A percentile compares a stretch with the other conserved stretches of the same genome.
Evolutionary conservation across 2,888 invertebrate species (phyloP).

Genomic region (Tyria jacobaeae): DNA sequence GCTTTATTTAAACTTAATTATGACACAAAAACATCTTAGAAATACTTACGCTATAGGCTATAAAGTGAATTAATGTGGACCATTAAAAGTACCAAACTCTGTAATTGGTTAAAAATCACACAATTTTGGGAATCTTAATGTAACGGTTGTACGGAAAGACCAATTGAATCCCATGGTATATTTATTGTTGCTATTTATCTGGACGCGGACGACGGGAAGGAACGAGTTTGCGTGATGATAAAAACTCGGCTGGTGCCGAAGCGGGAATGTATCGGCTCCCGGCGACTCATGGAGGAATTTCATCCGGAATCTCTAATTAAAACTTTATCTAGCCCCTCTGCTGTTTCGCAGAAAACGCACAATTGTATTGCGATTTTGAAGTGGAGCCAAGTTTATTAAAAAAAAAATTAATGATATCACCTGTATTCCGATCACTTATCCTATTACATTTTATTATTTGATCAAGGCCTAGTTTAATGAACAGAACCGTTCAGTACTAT

Average conservation of each 20-base stretch:
- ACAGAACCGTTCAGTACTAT: constrained; percentile 38
- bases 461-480: constrained; percentile 40
- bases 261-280: constrained; percentile 79
- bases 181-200: constrained; percentile 75
- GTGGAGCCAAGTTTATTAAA: constrained; percentile 35
- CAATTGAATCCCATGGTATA: constrained; percentile 66
- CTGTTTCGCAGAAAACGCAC: constrained; percentile 57
- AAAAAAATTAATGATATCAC: constrained; percentile 34
- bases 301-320: constrained; percentile 85
- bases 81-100: constrained; percentile 39
- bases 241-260: constrained; percentile 79
- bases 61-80: constrained; percentile 34
- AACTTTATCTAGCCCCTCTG: constrained; percentile 79
- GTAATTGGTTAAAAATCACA: constrained; percentile 53
- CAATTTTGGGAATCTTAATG: constrained; percentile 47
- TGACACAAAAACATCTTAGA: constrained; percentile 25
- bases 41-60: constrained; percentile 25
- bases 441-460: constrained; percentile 35
- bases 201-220: constrained; percentile 66
- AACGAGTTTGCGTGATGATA: constrained; percentile 75
- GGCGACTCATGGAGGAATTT: constrained; percentile 75
- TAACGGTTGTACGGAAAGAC: constrained; percentile 64
- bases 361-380: constrained; percentile 39
- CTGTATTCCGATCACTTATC: constrained; percentile 27
- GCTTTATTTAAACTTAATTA: too few relatives aligned